phyloP scores from a whole-genome alignment of 2,113 vertebrate genomes.

The Percopsis transmontana region DNA sequence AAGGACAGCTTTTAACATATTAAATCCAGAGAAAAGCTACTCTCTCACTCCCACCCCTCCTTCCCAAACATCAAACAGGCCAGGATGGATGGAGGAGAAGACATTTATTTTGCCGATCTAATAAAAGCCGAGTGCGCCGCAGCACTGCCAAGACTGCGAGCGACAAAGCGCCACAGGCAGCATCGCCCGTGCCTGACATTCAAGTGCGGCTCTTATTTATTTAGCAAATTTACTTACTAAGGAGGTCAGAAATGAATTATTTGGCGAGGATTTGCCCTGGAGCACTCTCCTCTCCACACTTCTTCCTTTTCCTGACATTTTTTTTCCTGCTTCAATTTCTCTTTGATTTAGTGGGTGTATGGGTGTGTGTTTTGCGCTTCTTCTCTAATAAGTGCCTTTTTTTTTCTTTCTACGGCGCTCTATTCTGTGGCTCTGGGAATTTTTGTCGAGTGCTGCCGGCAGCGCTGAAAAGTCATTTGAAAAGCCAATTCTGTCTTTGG shows the following conservation, averaged over 20 bases:
- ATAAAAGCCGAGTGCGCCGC: slow-evolving; percentile 68
- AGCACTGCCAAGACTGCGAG: slow-evolving; percentile 73
- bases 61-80: slow-evolving; percentile 74
- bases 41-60: slow-evolving; percentile 45
- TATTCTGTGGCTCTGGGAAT: slow-evolving; percentile 73
- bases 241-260: slow-evolving; percentile 83
- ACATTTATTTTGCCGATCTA: slow-evolving; percentile 77
- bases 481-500: slow-evolving; percentile 70
- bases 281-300: slow-evolving; percentile 69
- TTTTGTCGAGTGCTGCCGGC: slow-evolving; percentile 71
- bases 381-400: slow-evolving; percentile 66
- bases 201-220: slow-evolving; percentile 81
- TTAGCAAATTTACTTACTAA: slow-evolving; percentile 84
- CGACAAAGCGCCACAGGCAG: slow-evolving; percentile 75
- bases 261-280: slow-evolving; percentile 78
- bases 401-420: slow-evolving; percentile 60
- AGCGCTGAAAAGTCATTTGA: slow-evolving; percentile 72
- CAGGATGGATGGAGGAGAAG: slow-evolving; percentile 69
- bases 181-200: slow-evolving; percentile 72
- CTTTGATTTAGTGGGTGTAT: slow-evolving; percentile 72
- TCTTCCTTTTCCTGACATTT: slow-evolving; percentile 59
- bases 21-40: slow-evolving; percentile 76
- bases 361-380: slow-evolving; percentile 48
- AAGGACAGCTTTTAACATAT: slow-evolving; percentile 79
- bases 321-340: slow-evolving; percentile 69